These are phyloP conservation scores for Oreochromis niloticus DNA, from an alignment of 2,113 vertebrate species.

Conservation along the genomic window DNA sequence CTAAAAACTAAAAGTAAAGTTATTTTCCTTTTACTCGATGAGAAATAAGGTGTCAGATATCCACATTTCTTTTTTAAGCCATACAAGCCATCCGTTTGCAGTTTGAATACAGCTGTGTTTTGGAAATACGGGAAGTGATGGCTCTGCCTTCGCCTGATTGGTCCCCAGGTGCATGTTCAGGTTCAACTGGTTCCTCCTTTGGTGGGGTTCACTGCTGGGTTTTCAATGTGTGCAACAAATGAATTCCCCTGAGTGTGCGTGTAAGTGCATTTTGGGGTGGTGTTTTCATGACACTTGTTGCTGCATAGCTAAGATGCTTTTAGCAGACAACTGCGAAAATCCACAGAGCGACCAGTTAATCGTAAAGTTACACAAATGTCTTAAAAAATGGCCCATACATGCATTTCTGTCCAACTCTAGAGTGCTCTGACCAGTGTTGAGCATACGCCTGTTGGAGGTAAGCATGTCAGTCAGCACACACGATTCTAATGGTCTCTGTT, in stretches of 20 bases:
- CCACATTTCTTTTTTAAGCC: background rate
- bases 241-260: background rate
- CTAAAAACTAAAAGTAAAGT: background rate
- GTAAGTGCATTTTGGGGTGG: background rate
- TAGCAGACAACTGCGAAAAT: background rate
- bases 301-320: background rate
- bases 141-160: constrained; percentile 7
- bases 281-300: background rate
- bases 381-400: background rate
- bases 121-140: constrained; percentile 23
- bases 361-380: background rate
- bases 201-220: constrained; percentile 3
- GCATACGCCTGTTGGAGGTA: background rate
- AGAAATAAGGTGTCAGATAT: background rate
- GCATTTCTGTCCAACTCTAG: background rate
- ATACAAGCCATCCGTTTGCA: background rate
- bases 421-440: background rate
- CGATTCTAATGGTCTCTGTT: background rate
- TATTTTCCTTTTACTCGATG: background rate
- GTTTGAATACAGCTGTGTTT: constrained; percentile 38
- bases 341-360: background rate
- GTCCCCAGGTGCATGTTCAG: constrained; percentile 21
- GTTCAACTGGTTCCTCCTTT: constrained; percentile 58
- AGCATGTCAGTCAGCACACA: background rate
- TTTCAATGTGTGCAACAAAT: background rate